phyloP scores from a whole-genome alignment of 2,113 vertebrate genomes.

The Callaeas wilsoni region DNA sequence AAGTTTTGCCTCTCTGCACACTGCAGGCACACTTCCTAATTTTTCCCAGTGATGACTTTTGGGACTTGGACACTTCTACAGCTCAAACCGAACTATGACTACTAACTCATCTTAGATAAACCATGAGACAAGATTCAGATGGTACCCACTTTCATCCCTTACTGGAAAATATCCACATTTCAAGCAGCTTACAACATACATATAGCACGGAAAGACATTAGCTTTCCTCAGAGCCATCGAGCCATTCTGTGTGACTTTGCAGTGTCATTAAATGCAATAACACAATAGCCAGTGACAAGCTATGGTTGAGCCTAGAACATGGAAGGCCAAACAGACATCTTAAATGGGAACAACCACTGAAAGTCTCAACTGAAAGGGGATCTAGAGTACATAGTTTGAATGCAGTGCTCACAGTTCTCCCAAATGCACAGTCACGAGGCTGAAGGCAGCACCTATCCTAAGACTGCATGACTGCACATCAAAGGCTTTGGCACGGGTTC shows the following conservation, averaged over 20 bases:
- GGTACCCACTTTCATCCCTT: background rate
- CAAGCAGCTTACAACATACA: background rate
- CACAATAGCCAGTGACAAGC: background rate
- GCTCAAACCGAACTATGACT: background rate
- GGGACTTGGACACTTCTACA: background rate
- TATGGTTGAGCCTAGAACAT: background rate
- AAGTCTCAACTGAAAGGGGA: background rate
- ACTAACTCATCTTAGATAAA: background rate
- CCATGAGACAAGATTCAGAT: background rate
- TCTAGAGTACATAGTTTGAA: background rate
- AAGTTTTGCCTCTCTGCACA: background rate
- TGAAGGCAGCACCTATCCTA: background rate
- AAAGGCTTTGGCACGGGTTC: background rate
- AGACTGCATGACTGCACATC: background rate
- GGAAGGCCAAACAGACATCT: background rate
- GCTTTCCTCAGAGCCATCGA: background rate
- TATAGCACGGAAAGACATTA: background rate
- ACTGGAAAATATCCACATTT: background rate
- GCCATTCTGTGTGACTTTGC: background rate
- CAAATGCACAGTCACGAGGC: rapidly evolving
- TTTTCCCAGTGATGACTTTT: background rate
- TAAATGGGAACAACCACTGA: background rate
- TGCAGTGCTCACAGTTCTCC: background rate
- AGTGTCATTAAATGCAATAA: background rate
- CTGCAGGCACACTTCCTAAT: background rate